A percentile compares a stretch with the other conserved stretches of the same genome.
Evolutionary conservation across 1,140 invertebrate species (phyloP).

Genomic region (Popillia japonica): DNA sequence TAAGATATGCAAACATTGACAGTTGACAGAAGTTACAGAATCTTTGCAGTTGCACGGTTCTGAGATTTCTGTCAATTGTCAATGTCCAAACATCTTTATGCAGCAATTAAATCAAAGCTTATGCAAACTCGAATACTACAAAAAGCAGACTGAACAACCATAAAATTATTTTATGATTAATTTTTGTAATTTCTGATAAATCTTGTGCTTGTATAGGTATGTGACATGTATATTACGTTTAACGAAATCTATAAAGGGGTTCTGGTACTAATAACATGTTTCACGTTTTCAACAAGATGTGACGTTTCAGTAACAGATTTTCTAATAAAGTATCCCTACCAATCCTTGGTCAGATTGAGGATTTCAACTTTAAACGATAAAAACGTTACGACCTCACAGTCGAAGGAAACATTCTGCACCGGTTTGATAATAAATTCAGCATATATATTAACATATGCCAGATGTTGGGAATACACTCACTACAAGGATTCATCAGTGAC

Average conservation of each 20-base stretch:
- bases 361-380: not conserved
- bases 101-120: too few species aligned
- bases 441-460: conserved; percentile 9
- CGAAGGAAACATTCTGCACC: not conserved
- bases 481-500: not conserved
- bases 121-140: too few species aligned
- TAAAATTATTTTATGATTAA: too few species aligned
- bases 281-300: not conserved
- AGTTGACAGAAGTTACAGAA: too few species aligned
- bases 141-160: too few species aligned
- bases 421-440: conserved; percentile 5
- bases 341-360: not conserved
- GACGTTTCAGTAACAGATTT: not conserved
- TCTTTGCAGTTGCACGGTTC: too few species aligned
- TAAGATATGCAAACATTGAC: too few species aligned
- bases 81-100: too few species aligned
- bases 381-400: not conserved
- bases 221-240: too few species aligned
- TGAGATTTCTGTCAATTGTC: too few species aligned
- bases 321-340: conserved; percentile 11
- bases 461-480: not conserved
- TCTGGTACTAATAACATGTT: not conserved
- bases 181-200: too few species aligned
- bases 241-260: not conserved
- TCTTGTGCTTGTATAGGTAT: too few species aligned